These are phyloP conservation scores for Thripadectes ignobilis DNA, from an alignment of 2,797 vertebrate species.

Conservation along the genomic window DNA sequence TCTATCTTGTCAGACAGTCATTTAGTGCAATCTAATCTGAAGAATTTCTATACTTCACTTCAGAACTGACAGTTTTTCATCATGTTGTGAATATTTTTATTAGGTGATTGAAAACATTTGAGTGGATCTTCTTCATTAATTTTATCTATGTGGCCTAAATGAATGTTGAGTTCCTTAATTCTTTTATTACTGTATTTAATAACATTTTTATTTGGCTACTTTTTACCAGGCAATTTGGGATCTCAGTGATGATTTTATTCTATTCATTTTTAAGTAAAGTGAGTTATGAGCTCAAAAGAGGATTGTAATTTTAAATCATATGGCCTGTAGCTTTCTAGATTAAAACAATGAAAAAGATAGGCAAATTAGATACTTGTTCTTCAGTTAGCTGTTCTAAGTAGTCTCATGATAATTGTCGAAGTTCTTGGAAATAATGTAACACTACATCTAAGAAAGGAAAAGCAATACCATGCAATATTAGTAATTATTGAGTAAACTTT, in stretches of 20 bases:
- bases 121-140: background rate
- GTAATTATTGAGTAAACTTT: background rate
- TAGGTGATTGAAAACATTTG: background rate
- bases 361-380: background rate
- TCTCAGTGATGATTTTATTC: background rate
- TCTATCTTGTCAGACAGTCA: background rate
- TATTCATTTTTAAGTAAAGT: background rate
- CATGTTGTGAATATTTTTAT: background rate
- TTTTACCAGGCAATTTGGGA: background rate
- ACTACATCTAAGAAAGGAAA: background rate
- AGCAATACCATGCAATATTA: background rate
- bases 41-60: background rate
- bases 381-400: background rate
- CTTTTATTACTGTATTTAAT: background rate
- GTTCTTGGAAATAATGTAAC: background rate
- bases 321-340: background rate
- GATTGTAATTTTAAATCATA: constrained; percentile 10
- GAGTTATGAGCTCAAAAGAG: background rate
- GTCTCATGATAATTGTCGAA: background rate
- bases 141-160: background rate
- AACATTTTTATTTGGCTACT: background rate
- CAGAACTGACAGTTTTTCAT: background rate
- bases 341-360: background rate
- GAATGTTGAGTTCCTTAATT: background rate
- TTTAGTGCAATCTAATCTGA: constrained; percentile 13